A percentile compares a stretch with the other conserved stretches of the same genome.
Conservation (phyloP, 1,140 invertebrate species). For the Tetramorium alpestre region DNA sequence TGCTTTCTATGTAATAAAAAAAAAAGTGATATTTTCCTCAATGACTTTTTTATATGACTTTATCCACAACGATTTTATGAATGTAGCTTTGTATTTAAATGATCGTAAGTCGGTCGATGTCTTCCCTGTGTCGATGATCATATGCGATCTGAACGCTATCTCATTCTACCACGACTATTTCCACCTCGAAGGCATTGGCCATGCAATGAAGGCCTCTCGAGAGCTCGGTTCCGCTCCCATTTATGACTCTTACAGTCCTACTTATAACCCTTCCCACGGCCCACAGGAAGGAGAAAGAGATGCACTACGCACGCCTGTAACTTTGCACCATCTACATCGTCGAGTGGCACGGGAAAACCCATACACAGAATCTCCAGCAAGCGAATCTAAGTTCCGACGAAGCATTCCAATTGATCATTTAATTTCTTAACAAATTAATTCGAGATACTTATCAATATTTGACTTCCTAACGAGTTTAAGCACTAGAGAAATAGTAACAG, state of each 20-base stretch:
- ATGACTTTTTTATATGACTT: background rate
- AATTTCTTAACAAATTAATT: background rate
- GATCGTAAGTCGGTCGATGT: slow-evolving; percentile 23
- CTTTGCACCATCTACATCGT: slow-evolving; percentile 23
- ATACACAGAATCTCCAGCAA: background rate
- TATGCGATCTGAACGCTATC: background rate
- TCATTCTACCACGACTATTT: slow-evolving; percentile 7
- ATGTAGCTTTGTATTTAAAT: slow-evolving; percentile 41
- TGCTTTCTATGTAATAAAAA: background rate
- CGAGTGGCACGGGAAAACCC: background rate
- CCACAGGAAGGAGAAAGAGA: slow-evolving; percentile 52
- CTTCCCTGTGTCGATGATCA: slow-evolving; percentile 20
- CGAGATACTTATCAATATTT: background rate
- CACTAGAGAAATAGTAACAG: background rate
- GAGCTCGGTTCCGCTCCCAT: slow-evolving; percentile 65
- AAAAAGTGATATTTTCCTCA: background rate
- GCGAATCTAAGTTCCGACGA: background rate
- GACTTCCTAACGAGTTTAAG: background rate
- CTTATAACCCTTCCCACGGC: slow-evolving; percentile 61
- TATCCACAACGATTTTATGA: background rate
- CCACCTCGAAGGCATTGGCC: slow-evolving; percentile 48
- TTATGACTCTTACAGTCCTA: slow-evolving; percentile 68
- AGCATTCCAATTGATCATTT: background rate
- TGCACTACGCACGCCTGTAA: slow-evolving; percentile 12
- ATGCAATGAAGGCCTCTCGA: slow-evolving; percentile 62